Conservation (phyloP, 2,113 vertebrate species). For the Pseudois nayaur region DNA sequence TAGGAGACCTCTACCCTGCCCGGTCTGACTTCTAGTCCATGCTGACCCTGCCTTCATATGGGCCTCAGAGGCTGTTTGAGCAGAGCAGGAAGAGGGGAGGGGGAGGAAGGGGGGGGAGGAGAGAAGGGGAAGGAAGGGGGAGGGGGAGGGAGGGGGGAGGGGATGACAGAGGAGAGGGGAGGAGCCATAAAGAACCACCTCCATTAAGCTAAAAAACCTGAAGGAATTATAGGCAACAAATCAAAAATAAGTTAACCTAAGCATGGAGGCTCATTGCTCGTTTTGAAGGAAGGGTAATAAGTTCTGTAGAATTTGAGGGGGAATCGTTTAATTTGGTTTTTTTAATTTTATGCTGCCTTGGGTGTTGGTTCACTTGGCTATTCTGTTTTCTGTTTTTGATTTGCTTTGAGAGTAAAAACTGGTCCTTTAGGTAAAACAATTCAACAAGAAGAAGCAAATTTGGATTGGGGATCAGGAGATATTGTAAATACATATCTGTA, state of each 20-base stretch:
- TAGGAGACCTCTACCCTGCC: accelerated
- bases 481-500: neutral
- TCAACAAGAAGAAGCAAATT: neutral
- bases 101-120: accelerated
- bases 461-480: neutral
- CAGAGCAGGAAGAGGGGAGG: accelerated
- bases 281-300: neutral
- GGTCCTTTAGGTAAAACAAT: neutral
- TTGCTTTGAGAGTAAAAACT: neutral
- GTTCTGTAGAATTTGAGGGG: neutral
- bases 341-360: neutral
- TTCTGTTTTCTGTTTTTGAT: neutral
- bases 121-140: no score
- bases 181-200: neutral
- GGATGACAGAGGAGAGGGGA: accelerated
- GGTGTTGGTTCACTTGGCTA: neutral
- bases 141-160: accelerated
- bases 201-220: neutral
- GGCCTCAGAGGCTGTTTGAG: neutral
- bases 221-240: neutral
- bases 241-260: neutral
- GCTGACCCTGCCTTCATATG: neutral
- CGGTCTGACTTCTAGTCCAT: neutral
- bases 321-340: neutral
- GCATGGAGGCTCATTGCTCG: accelerated